Percentiles rank a stretch among this genome's conserved stretches.
Evolutionary conservation across 1,140 invertebrate species (phyloP).

Genomic region (Anthonomus grandis): DNA sequence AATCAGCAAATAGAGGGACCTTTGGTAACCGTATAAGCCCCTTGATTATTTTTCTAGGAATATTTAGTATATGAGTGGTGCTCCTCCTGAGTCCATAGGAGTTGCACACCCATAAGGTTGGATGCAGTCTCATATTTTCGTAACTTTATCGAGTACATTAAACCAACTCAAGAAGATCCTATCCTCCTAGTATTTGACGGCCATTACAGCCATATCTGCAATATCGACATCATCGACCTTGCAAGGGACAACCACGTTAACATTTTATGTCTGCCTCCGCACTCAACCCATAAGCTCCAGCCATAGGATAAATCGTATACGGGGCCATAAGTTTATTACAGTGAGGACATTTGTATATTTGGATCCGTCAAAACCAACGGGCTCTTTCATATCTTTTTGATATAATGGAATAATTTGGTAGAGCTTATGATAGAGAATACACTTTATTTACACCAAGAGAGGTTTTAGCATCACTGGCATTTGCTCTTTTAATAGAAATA

Average conservation of each 20-base stretch:
- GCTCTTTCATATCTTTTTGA: neutral
- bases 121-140: slow-evolving; percentile 34
- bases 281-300: no score
- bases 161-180: slow-evolving; percentile 32
- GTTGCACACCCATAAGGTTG: slow-evolving; percentile 39
- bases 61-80: slow-evolving; percentile 39
- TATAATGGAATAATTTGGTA: neutral
- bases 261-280: neutral
- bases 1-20: slow-evolving; percentile 40
- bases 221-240: no score
- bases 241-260: neutral
- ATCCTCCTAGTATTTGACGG: no score
- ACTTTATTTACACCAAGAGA: no score
- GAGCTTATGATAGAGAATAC: no score
- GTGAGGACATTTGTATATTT: no score
- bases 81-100: slow-evolving; percentile 41
- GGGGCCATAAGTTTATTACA: slow-evolving; percentile 9
- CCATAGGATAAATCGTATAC: neutral
- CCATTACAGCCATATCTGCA: neutral
- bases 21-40: slow-evolving; percentile 43
- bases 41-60: slow-evolving; percentile 43
- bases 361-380: neutral
- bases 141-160: slow-evolving; percentile 36
- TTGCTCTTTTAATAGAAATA: no score
- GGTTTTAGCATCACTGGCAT: no score